Base-by-base conservation (phyloP, 2,888 invertebrate species). In the Drosophila meridionalis region DNA sequence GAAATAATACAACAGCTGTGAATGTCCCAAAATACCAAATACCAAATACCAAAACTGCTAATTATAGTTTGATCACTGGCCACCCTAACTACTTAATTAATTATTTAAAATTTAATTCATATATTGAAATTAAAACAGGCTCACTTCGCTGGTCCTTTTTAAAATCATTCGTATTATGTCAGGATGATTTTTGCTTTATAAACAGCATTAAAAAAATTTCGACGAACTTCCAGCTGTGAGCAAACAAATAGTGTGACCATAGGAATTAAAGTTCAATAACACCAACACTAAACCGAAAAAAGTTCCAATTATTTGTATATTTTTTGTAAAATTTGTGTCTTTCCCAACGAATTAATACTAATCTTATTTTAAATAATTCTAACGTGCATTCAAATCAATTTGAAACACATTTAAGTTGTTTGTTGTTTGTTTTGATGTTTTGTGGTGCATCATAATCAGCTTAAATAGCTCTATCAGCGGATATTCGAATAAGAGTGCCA, bases 401-500 rank as follows among this genome's bases (percentile, higher is more conserved):
- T 76, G 64, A 50, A 50, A 50, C n/a, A 38, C 14, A 26, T 30
- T 47, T 28, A 55, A 20, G 55, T 43, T 61, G 12, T 11, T 52
- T 32, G 38, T 4, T 8, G 28, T 2, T 12, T 20, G 36, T 48
- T 47, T 75, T 38, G 50, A 6, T 56, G 55, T 26, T 74, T 34
- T 59, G 0, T 53, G 47, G 3, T 12, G 59, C 12, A 55, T 69
- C 28, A 69, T 63, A 0, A 85, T 7, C 7, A 67, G 38, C 5
- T 69, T 81, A 0, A 82, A 3, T 0, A 91, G 14, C 72, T 91
- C 87, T 0, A 68, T 76, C 28, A 91, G 53, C 0, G 91, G 91
- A 64, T 89, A 91, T 61, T 91, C 92, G 30, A 91, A 48, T n/a
- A 91, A 65, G 0, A 91, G 55, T 0, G 83, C 81, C 57, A 79